Base-by-base conservation (phyloP, 2,888 invertebrate species). In the Drepana falcataria region DNA sequence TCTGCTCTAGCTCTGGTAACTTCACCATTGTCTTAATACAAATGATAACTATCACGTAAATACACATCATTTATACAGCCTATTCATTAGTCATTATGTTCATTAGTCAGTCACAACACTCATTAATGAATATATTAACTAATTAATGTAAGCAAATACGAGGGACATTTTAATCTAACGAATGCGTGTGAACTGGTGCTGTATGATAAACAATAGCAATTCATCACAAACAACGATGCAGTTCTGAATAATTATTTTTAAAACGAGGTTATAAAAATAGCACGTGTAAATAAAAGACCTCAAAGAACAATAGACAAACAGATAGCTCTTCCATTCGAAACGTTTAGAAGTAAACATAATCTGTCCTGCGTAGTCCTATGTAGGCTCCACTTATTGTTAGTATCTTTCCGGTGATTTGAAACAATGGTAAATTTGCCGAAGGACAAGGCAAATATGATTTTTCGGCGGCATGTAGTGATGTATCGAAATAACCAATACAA, bases 21-120 rank as follows among this genome's bases (percentile, higher is more conserved):
- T 81, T 81, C 56, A 83, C 83, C 83, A 83, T 83, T 5, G 48
- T 61, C 3, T 2, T 4, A 40, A 7, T 1, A 7, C 21, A 33
- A 40, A 41, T 51, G 33, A 51, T 51, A 1, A 7, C 7, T 1
- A 51, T 1, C 1, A 33, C 34, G 40, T 3, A 40, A 33, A 2
- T 33, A n/a, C 6, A 9, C 6, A 33, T 7, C 4, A 40, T 51
- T 9, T 51, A 51, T 51, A 51, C 34, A 9, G 9, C 9, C 9
- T 33, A 41, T 9, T 41, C 2, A 40, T 34, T 51, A 51, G 34
- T 51, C 44, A 44, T n/a, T n/a, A 3, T 7, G 4, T 9, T 41
- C 2, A 40, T 34, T 51, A 51, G 34, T 51, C 44, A 44, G 44
- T 44, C 44, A 9, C 44, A 44, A 9, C 9, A 2, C 3, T 9